Conservation (phyloP, 2,888 invertebrate species). For the Laspeyria flexula region DNA sequence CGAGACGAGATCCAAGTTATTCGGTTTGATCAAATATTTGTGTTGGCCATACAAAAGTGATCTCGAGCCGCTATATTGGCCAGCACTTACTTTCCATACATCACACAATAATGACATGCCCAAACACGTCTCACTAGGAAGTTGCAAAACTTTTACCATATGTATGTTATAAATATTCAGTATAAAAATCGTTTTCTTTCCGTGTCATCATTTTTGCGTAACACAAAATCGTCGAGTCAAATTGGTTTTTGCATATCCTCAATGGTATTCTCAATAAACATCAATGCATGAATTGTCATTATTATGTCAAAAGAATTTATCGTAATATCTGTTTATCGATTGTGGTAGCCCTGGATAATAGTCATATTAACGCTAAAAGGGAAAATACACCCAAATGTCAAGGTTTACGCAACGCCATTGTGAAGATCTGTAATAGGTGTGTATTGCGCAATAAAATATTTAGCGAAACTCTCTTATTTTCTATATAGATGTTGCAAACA, state of each 20-base stretch:
- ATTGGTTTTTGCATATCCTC: constrained; percentile 32
- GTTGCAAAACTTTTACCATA: constrained; percentile 60
- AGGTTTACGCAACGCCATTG: constrained; percentile 74
- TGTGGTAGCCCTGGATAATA: constrained; percentile 1
- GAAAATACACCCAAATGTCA: constrained; percentile 68
- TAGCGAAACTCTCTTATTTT: constrained; percentile 78
- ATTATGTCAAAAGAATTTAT: constrained; percentile 17
- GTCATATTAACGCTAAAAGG: constrained; percentile 42
- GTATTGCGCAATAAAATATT: constrained; percentile 73
- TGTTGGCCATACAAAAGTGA: constrained; percentile 12
- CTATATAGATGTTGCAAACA: constrained; percentile 74
- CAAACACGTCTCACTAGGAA: constrained; percentile 59
- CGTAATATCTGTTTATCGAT: neutral
- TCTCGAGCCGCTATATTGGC: constrained; percentile 15
- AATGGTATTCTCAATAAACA: neutral
- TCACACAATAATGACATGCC: constrained; percentile 52
- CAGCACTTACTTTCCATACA: constrained; percentile 35
- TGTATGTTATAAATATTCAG: constrained; percentile 66
- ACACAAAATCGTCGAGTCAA: constrained; percentile 41
- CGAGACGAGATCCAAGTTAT: constrained; percentile 9
- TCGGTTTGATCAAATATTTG: constrained; percentile 30
- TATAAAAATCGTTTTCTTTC: constrained; percentile 51
- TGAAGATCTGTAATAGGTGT: constrained; percentile 62
- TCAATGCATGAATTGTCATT: constrained; percentile 17
- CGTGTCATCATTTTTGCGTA: constrained; percentile 45